These are phyloP conservation scores for Clinocottus analis DNA, from an alignment of 2,113 vertebrate species.

Conservation along the genomic window DNA sequence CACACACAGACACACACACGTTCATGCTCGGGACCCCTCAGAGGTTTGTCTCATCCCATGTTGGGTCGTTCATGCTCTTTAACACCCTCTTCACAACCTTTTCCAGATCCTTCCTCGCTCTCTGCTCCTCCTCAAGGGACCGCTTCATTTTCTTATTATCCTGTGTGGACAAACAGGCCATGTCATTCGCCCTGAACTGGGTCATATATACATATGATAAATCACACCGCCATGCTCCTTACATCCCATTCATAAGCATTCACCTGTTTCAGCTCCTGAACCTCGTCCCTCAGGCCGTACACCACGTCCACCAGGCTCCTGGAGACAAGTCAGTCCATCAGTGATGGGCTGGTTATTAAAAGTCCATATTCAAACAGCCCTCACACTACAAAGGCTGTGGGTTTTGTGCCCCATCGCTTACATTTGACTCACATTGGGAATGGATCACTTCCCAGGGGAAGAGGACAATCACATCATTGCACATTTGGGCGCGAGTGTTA, in stretches of 20 bases:
- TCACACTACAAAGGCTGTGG: not conserved
- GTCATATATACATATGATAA: not conserved
- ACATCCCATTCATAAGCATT: not conserved
- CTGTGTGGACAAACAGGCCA: conserved; percentile 74
- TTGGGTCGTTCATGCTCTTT: conserved; percentile 95
- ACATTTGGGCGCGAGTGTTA: too few species aligned
- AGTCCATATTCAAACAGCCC: conserved; percentile 5
- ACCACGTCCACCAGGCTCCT: conserved; percentile 97
- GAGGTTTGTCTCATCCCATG: conserved; percentile 98
- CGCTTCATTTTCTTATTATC: conserved; percentile 99
- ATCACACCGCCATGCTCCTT: not conserved
- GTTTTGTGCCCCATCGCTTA: not conserved
- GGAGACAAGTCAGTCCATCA: conserved; percentile 35
- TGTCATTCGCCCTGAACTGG: not conserved
- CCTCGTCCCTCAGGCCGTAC: conserved; percentile 93
- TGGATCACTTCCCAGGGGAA: not conserved
- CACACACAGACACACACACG: conserved; percentile 5
- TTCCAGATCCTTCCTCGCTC: conserved; percentile 94
- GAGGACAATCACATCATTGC: too few species aligned
- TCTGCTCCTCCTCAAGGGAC: conserved; percentile 95
- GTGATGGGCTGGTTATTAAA: not conserved
- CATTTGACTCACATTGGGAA: not conserved
- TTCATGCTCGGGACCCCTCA: conserved; percentile 75
- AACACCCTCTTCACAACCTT: conserved; percentile 93
- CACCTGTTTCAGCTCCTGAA: conserved; percentile 96